Evolutionary conservation across 1,140 invertebrate species (phyloP).

Genomic region (Eriosoma lanigerum): DNA sequence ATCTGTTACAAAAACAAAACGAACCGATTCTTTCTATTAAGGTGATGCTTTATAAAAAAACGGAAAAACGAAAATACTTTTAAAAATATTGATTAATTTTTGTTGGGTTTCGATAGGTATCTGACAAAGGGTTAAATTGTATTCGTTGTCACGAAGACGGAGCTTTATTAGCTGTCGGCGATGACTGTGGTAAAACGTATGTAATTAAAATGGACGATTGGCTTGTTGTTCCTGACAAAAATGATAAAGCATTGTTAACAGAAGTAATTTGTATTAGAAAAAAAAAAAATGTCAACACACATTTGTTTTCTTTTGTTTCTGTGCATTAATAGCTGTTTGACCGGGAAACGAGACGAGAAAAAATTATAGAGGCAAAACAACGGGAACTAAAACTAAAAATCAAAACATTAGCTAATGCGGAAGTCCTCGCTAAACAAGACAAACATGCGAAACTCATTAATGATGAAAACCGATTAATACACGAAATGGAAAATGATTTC

Average conservation of each 20-base stretch:
- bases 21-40: conserved; percentile 81
- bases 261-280: conserved; percentile 65
- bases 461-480: too few species aligned
- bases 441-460: too few species aligned
- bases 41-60: conserved; percentile 63
- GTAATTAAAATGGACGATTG: conserved; percentile 84
- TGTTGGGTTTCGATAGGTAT: conserved; percentile 61
- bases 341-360: conserved; percentile 85
- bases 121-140: conserved; percentile 66
- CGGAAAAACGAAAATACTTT: not conserved
- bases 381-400: conserved; percentile 71
- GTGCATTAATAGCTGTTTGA: conserved; percentile 70
- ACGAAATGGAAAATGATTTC: too few species aligned
- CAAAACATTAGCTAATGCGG: conserved; percentile 38
- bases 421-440: not conserved
- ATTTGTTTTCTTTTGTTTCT: not conserved
- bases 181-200: conserved; percentile 79
- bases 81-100: conserved; percentile 22
- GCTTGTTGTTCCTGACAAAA: conserved; percentile 75
- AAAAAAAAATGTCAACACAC: too few species aligned
- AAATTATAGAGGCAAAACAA: conserved; percentile 86
- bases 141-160: conserved; percentile 69
- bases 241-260: conserved; percentile 83
- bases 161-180: conserved; percentile 80
- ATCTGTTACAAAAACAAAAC: conserved; percentile 82